phyloP scores from a whole-genome alignment of 92 coral and sea anemone species.

The Galaxea fascicularis region DNA sequence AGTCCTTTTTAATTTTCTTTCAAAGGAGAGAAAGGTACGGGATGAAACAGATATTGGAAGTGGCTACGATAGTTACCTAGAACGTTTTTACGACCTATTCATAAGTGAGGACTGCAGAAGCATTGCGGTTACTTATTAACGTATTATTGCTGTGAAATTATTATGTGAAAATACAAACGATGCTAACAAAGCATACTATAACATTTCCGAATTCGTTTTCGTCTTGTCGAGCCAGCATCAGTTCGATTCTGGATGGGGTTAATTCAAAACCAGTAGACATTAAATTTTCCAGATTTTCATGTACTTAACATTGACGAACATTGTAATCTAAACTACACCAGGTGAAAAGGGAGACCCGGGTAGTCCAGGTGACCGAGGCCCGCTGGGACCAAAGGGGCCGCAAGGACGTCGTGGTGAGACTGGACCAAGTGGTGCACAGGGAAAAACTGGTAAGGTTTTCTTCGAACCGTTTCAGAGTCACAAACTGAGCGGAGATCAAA shows the following conservation, averaged over 20 bases:
- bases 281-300: too few relatives aligned
- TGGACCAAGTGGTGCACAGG: conserved; percentile 27
- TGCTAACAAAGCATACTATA: neutral
- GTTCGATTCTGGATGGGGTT: too few relatives aligned
- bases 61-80: neutral
- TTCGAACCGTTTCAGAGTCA: too few relatives aligned
- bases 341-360: conserved; percentile 11
- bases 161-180: too few relatives aligned
- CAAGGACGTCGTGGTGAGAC: conserved; percentile 43
- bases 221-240: too few relatives aligned
- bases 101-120: too few relatives aligned
- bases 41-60: neutral
- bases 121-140: too few relatives aligned
- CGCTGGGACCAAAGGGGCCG: conserved; percentile 31
- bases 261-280: too few relatives aligned
- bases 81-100: neutral
- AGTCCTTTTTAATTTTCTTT: conserved; percentile 9
- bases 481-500: too few relatives aligned
- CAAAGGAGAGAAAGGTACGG: conserved; percentile 60
- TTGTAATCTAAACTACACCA: too few relatives aligned
- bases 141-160: too few relatives aligned
- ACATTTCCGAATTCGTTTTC: neutral
- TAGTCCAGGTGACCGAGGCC: conserved; percentile 40
- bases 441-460: neutral
- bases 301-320: too few relatives aligned